These are phyloP conservation scores for Callochromis pleurospilus DNA, from an alignment of 2,113 vertebrate genomes.

Conservation along the genomic window DNA sequence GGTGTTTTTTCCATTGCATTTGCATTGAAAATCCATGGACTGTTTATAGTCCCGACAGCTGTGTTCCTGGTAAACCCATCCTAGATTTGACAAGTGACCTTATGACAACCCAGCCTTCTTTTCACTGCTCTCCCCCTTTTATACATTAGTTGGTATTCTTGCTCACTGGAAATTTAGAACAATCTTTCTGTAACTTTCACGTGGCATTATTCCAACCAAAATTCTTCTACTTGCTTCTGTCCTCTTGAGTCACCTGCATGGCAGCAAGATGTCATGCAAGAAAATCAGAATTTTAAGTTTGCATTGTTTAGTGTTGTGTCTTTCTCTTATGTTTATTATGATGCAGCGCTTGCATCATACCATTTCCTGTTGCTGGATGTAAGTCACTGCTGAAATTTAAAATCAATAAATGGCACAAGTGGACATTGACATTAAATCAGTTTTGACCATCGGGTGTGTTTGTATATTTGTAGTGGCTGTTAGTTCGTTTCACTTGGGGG, in stretches of 20 bases:
- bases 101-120: slow-evolving; percentile 59
- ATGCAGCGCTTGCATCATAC: slow-evolving; percentile 19
- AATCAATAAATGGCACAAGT: slow-evolving; percentile 57
- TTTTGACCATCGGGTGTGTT: slow-evolving; percentile 17
- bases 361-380: slow-evolving; percentile 45
- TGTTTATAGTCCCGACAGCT: slow-evolving; percentile 6
- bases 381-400: slow-evolving; percentile 41
- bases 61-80: slow-evolving; percentile 39
- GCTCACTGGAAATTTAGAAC: not conserved
- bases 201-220: slow-evolving; percentile 12
- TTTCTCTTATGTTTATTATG: not conserved
- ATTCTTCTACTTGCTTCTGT: slow-evolving; percentile 18
- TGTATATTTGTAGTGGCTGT: not conserved
- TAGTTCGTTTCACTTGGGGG: not conserved
- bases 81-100: slow-evolving; percentile 69
- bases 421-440: slow-evolving; percentile 51
- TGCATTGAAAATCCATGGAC: not conserved
- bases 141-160: not conserved
- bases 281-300: not conserved
- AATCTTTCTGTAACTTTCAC: slow-evolving; percentile 15
- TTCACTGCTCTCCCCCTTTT: not conserved
- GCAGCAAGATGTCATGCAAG: not conserved
- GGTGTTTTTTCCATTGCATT: not conserved
- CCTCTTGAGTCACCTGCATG: not conserved
- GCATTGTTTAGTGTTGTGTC: slow-evolving; percentile 1